Percentiles rank a stretch among this genome's conserved stretches.
Conservation (phyloP, 2,113 vertebrate genomes). For the Prolemur simus region DNA sequence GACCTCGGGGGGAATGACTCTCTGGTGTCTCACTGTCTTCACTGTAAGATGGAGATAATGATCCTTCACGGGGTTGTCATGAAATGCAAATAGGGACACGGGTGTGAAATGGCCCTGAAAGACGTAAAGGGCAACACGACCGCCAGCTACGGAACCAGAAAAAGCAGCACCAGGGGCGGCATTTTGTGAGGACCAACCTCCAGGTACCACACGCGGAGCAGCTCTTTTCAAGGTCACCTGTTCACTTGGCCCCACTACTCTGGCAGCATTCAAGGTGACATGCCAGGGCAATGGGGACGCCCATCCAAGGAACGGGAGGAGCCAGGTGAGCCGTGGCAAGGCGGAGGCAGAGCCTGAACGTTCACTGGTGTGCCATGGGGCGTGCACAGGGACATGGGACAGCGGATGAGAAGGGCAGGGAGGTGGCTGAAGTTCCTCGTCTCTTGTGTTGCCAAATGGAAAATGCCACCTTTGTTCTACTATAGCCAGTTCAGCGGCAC, state of each 20-base stretch:
- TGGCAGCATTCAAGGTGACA: not conserved
- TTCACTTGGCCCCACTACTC: not conserved
- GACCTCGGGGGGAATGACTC: not conserved
- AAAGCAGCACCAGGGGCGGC: not conserved
- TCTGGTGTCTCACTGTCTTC: not conserved
- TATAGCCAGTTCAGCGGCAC: not conserved
- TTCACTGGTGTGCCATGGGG: rapidly evolving
- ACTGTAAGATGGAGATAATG: not conserved
- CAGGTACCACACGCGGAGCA: not conserved
- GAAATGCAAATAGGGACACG: not conserved
- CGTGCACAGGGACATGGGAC: not conserved
- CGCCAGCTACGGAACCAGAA: rapidly evolving
- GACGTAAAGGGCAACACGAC: not conserved
- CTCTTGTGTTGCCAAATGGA: not conserved
- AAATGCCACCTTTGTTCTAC: not conserved
- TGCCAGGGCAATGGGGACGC: not conserved
- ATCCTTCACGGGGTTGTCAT: not conserved
- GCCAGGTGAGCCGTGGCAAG: not conserved
- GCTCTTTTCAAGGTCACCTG: not conserved
- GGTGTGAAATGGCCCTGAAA: not conserved
- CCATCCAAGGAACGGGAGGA: not conserved
- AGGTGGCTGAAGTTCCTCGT: rapidly evolving
- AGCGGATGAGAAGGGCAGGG: not conserved
- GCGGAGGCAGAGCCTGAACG: not conserved
- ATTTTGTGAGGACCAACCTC: not conserved